Conservation (phyloP, 2,888 invertebrate genomes). For the Lasius platythorax region DNA sequence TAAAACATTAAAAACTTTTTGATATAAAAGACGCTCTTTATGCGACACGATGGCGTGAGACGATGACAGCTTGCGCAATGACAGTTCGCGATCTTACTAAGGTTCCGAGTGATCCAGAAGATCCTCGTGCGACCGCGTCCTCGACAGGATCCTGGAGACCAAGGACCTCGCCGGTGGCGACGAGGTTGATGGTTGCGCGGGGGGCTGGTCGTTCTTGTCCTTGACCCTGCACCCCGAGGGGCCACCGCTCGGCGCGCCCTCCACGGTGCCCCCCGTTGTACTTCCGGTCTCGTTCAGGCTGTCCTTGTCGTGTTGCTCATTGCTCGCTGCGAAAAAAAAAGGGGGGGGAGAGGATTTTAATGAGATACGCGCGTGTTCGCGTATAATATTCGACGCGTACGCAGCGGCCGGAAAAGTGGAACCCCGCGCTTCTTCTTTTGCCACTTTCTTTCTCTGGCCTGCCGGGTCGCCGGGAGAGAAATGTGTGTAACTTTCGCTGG, state of each 20-base stretch:
- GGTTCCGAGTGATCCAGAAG: constrained; percentile 85
- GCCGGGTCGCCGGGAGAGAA: constrained; percentile 64
- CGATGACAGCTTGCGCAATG: not conserved
- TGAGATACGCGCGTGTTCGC: not conserved
- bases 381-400: constrained; percentile 4
- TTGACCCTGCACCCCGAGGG: constrained; percentile 77
- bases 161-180: constrained; percentile 80
- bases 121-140: constrained; percentile 81
- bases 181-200: constrained; percentile 51
- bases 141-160: constrained; percentile 82
- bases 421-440: constrained; percentile 40
- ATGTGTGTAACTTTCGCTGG: constrained; percentile 66
- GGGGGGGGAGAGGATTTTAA: not conserved
- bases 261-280: constrained; percentile 83
- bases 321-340: constrained; percentile 82
- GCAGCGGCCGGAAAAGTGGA: constrained; percentile 39
- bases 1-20: not conserved
- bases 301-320: constrained; percentile 86
- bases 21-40: not conserved
- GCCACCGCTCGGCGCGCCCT: constrained; percentile 79
- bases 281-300: constrained; percentile 86
- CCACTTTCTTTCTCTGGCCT: constrained; percentile 59
- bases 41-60: not conserved
- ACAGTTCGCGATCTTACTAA: constrained; percentile 82
- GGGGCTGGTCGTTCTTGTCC: constrained; percentile 61